Conservation (phyloP, 2,888 invertebrate genomes). For the Merodon equestris region DNA sequence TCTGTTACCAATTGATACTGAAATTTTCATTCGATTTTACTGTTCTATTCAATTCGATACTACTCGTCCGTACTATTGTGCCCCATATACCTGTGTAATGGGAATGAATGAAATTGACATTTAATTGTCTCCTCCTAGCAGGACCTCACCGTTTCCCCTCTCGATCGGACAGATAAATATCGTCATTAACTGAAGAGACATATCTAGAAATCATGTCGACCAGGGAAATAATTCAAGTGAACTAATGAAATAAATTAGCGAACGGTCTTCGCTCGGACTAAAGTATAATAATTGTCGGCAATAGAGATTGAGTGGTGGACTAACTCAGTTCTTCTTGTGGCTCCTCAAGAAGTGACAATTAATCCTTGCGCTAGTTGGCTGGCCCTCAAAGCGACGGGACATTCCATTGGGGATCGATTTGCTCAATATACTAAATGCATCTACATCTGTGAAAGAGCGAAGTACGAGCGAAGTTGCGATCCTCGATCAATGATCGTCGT, state of each 20-base stretch:
- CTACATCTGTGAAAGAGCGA: slow-evolving; percentile 14
- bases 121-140: slow-evolving; percentile 37
- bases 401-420: slow-evolving; percentile 63
- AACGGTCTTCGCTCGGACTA: slow-evolving; percentile 9
- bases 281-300: slow-evolving; percentile 15
- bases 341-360: slow-evolving; percentile 61
- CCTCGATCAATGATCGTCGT: no score
- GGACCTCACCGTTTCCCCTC: not conserved
- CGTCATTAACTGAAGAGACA: slow-evolving; percentile 42
- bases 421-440: no score
- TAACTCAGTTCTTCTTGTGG: slow-evolving; percentile 27
- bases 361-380: slow-evolving; percentile 43
- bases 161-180: slow-evolving; percentile 3
- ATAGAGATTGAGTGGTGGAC: slow-evolving; percentile 13
- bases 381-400: slow-evolving; percentile 37
- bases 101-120: slow-evolving; percentile 40
- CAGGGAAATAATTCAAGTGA: slow-evolving; percentile 56
- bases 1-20: not conserved
- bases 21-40: slow-evolving; percentile 35
- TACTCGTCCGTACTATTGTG: not conserved
- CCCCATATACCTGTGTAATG: not conserved
- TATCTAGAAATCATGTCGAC: slow-evolving; percentile 52
- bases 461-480: slow-evolving; percentile 14
- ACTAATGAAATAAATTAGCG: slow-evolving; percentile 66
- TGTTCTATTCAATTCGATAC: slow-evolving; percentile 16